phyloP scores from a whole-genome alignment of 2,888 invertebrate species.

The Galerucella calmariensis region DNA sequence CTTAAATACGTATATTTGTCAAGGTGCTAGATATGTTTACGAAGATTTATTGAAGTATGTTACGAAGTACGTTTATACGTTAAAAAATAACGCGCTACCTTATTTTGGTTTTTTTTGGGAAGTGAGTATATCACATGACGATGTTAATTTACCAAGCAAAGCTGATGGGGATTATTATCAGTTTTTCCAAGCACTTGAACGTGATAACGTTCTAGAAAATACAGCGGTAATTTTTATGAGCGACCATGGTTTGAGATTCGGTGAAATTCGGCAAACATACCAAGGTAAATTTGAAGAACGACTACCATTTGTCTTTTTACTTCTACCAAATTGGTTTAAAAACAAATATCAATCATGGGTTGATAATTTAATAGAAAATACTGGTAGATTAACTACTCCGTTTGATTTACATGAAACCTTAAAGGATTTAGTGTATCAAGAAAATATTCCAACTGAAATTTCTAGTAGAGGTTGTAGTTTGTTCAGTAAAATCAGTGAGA shows the following conservation, averaged over 20 bases:
- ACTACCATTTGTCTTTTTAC: conserved; percentile 78
- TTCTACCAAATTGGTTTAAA: conserved; percentile 73
- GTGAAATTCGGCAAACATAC: conserved; percentile 73
- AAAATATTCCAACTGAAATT: conserved; percentile 71
- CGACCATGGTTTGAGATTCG: conserved; percentile 84
- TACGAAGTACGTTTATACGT: conserved; percentile 20
- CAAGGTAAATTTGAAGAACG: conserved; percentile 85
- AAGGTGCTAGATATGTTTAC: conserved; percentile 13
- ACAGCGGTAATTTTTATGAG: conserved; percentile 80
- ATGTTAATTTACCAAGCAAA: conserved; percentile 73
- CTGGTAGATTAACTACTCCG: conserved; percentile 75
- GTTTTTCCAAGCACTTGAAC: conserved; percentile 71
- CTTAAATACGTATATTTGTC: conserved; percentile 19
- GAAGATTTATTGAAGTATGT: conserved; percentile 24
- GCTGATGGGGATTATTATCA: conserved; percentile 73
- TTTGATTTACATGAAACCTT: conserved; percentile 82
- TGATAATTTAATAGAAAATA: conserved; percentile 71
- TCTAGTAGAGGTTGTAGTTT: conserved; percentile 55
- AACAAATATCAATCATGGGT: conserved; percentile 68
- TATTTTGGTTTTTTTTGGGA: conserved; percentile 85
- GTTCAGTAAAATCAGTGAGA: conserved; percentile 69
- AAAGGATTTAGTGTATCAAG: conserved; percentile 70
- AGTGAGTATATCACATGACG: conserved; percentile 80
- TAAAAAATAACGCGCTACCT: conserved; percentile 61
- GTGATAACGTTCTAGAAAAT: conserved; percentile 72